A percentile compares a stretch with the other conserved stretches of the same genome.
phyloP scores from a whole-genome alignment of 2,113 vertebrate genomes.

The Sphaerodactylus townsendi region DNA sequence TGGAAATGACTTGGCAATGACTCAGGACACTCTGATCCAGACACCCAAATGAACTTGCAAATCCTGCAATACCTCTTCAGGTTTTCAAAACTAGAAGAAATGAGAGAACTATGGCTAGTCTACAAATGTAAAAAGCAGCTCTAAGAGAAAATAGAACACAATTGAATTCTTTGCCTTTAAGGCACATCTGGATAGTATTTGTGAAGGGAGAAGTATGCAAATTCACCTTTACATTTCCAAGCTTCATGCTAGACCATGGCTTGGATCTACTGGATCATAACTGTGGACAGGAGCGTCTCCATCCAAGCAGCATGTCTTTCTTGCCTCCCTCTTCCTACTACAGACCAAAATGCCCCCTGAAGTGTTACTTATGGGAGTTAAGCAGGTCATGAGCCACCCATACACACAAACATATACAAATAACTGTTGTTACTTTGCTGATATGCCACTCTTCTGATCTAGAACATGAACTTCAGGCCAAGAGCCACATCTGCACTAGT shows the following conservation, averaged over 20 bases:
- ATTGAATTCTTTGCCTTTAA: background rate
- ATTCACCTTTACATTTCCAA: background rate
- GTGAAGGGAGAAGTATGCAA: background rate
- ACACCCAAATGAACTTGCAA: background rate
- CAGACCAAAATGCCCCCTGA: no score
- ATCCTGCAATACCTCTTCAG: background rate
- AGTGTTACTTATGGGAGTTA: background rate
- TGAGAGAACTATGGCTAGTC: background rate
- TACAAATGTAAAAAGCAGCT: background rate
- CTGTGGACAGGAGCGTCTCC: no score
- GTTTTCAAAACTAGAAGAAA: background rate
- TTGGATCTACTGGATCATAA: no score
- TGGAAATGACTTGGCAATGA: rapidly evolving
- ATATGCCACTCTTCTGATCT: background rate
- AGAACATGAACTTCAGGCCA: background rate
- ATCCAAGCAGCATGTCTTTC: no score
- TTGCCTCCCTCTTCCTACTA: no score
- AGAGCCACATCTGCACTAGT: background rate
- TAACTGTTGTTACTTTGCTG: background rate
- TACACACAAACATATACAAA: background rate
- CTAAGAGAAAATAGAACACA: background rate
- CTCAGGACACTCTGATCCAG: background rate
- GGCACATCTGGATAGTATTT: background rate
- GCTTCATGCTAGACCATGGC: background rate
- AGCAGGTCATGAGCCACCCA: background rate